Evolutionary conservation across 2,113 vertebrate species (phyloP), one percentile per base, ranked within the genome.

Genomic region (Nycticryphes semicollaris): DNA sequence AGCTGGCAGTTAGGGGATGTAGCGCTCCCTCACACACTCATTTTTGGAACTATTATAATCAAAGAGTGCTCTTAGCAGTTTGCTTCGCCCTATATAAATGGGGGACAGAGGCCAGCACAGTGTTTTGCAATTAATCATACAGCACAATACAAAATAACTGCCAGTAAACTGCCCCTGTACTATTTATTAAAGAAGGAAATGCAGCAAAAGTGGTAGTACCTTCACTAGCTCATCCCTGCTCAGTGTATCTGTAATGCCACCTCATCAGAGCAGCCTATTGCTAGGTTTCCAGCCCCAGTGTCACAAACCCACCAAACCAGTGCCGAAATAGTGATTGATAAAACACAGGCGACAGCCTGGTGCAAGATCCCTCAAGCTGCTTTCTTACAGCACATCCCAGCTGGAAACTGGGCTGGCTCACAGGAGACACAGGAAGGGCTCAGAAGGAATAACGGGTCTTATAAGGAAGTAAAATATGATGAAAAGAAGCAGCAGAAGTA

Each of bases 101-200:
- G 75, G 77, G 53, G 48, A 69, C 90, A 92, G 88, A 94, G 85
- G 75, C 54, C 85, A 95, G 88, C 27, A 51, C 74, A 83, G 70
- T 62, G 72, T 66, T 80, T 93, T 94, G 85, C 85, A 93, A 79
- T 83, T 94, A 88, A 95, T 95, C 88, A 88, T 15, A 60, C 0
- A 74, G 72, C 63, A 57, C 85, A 93, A 59, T 5, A 66, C 0
- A 0, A 53, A 96, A 88, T 19, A 73, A 63, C 64, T 73, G 75
- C n/a, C 83, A 66, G 59, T 25, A 54, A 93, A 35, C 75, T 80
- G 50, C 59, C 70, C 39, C 82, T 27, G 3, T 4, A 6, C 37
- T 62, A 41, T 45, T 77, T 80, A 53, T 33, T 69, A 53, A 80
- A 66, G 75, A 54, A 25, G 74, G 56, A 73, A 69, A 80, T 1